Evolutionary conservation across 2,888 invertebrate genomes (phyloP), one percentile per base, ranked within the genome.

Genomic region (Taphrorychus bicolor): DNA sequence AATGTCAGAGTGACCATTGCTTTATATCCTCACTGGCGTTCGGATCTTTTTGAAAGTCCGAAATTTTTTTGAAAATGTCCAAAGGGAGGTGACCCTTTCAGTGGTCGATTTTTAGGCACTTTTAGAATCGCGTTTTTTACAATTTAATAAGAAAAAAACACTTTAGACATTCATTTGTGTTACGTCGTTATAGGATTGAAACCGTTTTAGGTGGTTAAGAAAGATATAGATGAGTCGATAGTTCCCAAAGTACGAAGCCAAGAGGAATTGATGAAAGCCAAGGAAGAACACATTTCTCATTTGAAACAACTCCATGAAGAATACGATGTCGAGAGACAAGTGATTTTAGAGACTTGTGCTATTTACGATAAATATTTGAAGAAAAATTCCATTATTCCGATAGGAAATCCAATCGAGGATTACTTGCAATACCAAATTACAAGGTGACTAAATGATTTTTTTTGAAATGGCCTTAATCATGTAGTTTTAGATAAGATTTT

Each of bases 361-460:
- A 75, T 73, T 49, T 80, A 79, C 69, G 78, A 79, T 1, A 75
- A 77, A 71, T 81, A 79, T 70, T 70, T 81, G 32, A 74, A 77
- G 61, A 73, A 74, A n/a, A 78, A 79, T 71, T 78, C 79, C 0
- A 76, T 80, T 7, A 74, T 77, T 2, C 73, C 78, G 0, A 77
- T 75, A 52, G 80, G 77, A 64, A 79, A 80, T 71, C 71, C 76
- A 4, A 79, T 78, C 60, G 72, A 75, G 52, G 73, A 72, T 40
- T 81, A 80, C 40, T 73, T 81, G 21, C 72, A 77, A 51, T 76
- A 78, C 65, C 71, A 80, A 32, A 78, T 80, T 19, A 70, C 73
- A 18, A 73, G 76, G 79, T 79, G 72, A 71, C 70, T 72, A n/a
- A 14, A 16, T 45, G 45, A n/a, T 45, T 23, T 32, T 70, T n/a